Conservation (phyloP, 37 sponge, comb jelly and placozoan genomes). For the Bolinopsis microptera region DNA sequence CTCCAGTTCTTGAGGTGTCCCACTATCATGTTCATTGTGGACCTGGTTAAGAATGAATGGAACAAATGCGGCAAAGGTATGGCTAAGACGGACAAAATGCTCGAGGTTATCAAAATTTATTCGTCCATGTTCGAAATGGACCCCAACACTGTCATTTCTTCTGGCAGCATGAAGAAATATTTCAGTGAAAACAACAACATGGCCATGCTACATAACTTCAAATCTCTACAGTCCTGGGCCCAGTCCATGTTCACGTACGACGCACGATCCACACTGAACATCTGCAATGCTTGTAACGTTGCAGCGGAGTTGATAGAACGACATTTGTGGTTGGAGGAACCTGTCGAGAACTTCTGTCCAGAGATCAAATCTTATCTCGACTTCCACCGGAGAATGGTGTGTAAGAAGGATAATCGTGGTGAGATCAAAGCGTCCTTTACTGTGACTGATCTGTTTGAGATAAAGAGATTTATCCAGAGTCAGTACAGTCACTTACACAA, state of each 20-base stretch:
- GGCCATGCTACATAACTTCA: constrained; percentile 23
- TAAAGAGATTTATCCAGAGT: neutral
- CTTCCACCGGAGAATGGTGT: constrained; percentile 25
- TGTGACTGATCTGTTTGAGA: constrained; percentile 44
- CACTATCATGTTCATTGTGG: neutral
- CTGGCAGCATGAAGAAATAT: neutral
- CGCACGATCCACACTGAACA: neutral
- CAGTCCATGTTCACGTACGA: constrained; percentile 6
- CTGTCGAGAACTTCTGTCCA: constrained; percentile 23
- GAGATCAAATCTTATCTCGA: neutral
- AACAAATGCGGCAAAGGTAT: neutral
- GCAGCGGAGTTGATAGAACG: neutral
- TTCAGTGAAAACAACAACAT: constrained; percentile 14
- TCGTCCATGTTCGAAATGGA: constrained; percentile 35
- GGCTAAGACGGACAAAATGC: constrained; percentile 20
- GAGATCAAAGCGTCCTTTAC: constrained; percentile 17
- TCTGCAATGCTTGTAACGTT: neutral
- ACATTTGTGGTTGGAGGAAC: constrained; percentile 52
- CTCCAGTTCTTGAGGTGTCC: constrained; percentile 22
- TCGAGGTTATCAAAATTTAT: neutral
- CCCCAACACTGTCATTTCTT: neutral
- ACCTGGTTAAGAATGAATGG: constrained; percentile 39
- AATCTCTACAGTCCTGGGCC: neutral
- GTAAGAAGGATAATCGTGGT: constrained; percentile 17
- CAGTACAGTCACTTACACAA: neutral